Base-by-base conservation (phyloP, 2,113 vertebrate species). In the Holacanthus passer region DNA sequence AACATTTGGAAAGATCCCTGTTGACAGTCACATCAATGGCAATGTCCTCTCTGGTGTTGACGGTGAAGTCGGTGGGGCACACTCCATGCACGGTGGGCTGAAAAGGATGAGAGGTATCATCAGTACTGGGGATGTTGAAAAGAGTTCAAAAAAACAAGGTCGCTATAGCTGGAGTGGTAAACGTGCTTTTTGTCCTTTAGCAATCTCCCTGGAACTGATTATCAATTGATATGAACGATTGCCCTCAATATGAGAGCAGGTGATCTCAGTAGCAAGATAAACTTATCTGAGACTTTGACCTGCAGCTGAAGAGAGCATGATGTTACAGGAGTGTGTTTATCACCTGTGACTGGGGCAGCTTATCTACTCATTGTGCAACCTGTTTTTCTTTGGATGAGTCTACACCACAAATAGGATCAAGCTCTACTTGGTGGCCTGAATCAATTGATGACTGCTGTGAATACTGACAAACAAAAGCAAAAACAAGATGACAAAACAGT, bases 11-110 rank as follows among this genome's bases (percentile, higher is more conserved):
- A 82, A 98, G 94, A 83, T 97, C 93, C 55, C 97, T 96, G 45
- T 67, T 94, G 32, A 97, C 87, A 10, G 95, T 95, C 81, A 97
- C 93, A 53, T 96, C 95, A 13, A 96, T 96, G 19, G 95, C 94
- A 52, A 90, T 83, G 55, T 93, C 95, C 79, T 94, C 95, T 83
- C 92, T 94, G 58, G 87, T 70, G 68, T 95, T 94, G 70, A 96
- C 81, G 0, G 88, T 94, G 52, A 96, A 67, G 37, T 96, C 91
- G 11, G 95, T 97, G 69, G 95, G 69, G 79, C 97, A 99, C 48
- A 94, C 92, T 66, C 97, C 97, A 0, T 98, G 96, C 13, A 97
- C 92, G 0, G 97, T 97, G 74, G 96, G 91, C 97, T 99, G 83
- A 56, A 85, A 79, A 79, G n/a, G 5, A 89, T 60, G 53, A 78